These are phyloP conservation scores for Climacteris rufus DNA, from an alignment of 2,113 vertebrate genomes.

Conservation along the genomic window DNA sequence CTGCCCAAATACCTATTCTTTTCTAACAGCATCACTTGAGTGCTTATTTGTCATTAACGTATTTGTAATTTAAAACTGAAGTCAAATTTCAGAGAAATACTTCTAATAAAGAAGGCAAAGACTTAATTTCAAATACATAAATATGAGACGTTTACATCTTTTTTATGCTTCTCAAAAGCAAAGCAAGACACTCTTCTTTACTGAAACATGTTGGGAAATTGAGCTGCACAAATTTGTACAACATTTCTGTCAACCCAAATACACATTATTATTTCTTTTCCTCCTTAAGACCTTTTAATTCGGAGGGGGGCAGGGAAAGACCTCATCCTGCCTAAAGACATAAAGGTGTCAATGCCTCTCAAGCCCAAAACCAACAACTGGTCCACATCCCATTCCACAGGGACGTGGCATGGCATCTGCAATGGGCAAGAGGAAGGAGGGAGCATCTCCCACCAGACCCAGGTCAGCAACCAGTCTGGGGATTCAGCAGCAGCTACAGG, in stretches of 20 bases:
- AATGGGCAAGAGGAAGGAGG: neutral
- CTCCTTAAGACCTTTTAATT: neutral
- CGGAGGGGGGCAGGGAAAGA: neutral
- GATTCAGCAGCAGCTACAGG: neutral
- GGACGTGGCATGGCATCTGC: fast-evolving
- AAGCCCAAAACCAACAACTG: neutral
- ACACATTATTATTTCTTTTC: neutral
- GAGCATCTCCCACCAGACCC: neutral
- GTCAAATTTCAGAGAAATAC: neutral
- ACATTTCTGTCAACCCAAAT: neutral
- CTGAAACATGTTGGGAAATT: neutral
- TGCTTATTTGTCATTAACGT: neutral
- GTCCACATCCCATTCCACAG: fast-evolving
- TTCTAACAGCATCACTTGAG: neutral
- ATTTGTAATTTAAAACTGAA: neutral
- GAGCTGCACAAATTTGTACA: conserved; percentile 1
- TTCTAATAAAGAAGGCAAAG: neutral
- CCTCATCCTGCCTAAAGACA: neutral
- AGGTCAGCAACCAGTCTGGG: neutral
- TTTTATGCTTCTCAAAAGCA: conserved; percentile 1
- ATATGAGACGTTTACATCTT: neutral
- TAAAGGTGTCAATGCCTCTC: neutral
- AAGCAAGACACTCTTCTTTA: neutral
- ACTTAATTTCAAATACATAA: neutral
- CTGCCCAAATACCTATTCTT: neutral